phyloP scores from a whole-genome alignment of 2,888 invertebrate genomes.

The Drosophila nr. medialis region DNA sequence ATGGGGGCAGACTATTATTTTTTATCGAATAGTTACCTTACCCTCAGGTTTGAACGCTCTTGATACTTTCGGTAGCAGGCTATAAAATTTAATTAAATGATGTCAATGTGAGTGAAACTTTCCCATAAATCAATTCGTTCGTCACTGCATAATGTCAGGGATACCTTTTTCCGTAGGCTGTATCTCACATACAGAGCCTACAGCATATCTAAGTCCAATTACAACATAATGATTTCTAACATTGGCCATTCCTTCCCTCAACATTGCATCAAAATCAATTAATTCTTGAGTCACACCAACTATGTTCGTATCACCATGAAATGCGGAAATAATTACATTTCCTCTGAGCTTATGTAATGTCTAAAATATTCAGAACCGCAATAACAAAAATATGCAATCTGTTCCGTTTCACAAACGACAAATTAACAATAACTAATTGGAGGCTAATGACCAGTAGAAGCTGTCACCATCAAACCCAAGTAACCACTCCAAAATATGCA shows the following conservation, averaged over 20 bases:
- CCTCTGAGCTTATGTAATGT: slow-evolving; percentile 7
- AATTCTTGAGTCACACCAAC: slow-evolving; percentile 14
- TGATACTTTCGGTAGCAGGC: too few species aligned
- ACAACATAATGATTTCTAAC: slow-evolving; percentile 10
- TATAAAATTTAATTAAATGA: background rate
- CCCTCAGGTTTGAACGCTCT: background rate
- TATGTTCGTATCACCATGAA: background rate
- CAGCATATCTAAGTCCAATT: background rate
- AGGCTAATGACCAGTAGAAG: slow-evolving; percentile 64
- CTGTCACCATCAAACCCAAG: slow-evolving; percentile 27
- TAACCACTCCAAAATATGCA: slow-evolving; percentile 26
- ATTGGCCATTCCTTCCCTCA: background rate
- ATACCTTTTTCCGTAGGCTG: background rate
- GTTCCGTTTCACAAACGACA: slow-evolving; percentile 50
- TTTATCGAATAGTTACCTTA: too few species aligned
- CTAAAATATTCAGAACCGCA: slow-evolving; percentile 24
- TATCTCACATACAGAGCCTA: background rate
- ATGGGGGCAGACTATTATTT: too few species aligned
- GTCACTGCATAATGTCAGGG: background rate
- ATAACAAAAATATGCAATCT: slow-evolving; percentile 23
- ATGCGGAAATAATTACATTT: slow-evolving; percentile 48
- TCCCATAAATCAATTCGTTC: background rate
- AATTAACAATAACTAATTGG: slow-evolving; percentile 78
- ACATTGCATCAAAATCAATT: slow-evolving; percentile 20
- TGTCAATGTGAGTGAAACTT: background rate